Base-by-base conservation (phyloP, 2,113 vertebrate genomes). In the Chaetops frenatus region DNA sequence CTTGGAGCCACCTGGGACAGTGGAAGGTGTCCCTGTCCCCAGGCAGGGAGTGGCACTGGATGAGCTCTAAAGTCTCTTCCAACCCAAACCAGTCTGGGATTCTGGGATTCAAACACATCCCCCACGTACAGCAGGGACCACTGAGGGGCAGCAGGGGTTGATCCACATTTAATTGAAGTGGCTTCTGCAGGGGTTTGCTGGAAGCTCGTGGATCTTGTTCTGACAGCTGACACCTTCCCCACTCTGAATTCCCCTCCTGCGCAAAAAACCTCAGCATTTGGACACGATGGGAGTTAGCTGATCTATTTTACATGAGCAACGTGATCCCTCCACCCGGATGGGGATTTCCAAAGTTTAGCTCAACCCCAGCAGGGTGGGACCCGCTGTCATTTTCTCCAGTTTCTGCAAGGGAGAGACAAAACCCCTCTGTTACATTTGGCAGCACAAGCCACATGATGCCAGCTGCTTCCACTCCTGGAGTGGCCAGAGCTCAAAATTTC, bases 361-460 rank as follows among this genome's bases (percentile, higher is more conserved):
- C 50, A 73, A 2, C 10, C 35, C 38, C 60, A 44, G 81, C 54
- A 85, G 92, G 95, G 72, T 40, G 92, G 88, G 69, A 71, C 44
- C 4, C 0, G 20, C 76, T 91, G 51, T 27, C 22, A 0, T 70
- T 42, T 50, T 31, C 50, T 45, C 15, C 25, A 12, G 1, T 24
- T 29, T n/a, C n/a, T n/a, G n/a, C 25, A 18, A 81, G 64, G 90
- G 72, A 83, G 14, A 38, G 25, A 1, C 27, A 60, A 67, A 57
- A 0, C 2, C 9, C 2, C 53, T 40, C 57, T 50, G n/a, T 1
- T 20, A 0, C 1, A 8, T 6, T 1, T 25, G 48, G 20, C 38
- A 50, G 67, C 50, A 61, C 1, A 2, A 36, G 35, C 7, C 45
- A 7, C 56, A 5, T 5, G 60, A 15, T 91, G 57, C 57, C 90